Evolutionary conservation across 2,113 vertebrate genomes (phyloP).

Genomic region (Hippoglossus stenolepis): DNA sequence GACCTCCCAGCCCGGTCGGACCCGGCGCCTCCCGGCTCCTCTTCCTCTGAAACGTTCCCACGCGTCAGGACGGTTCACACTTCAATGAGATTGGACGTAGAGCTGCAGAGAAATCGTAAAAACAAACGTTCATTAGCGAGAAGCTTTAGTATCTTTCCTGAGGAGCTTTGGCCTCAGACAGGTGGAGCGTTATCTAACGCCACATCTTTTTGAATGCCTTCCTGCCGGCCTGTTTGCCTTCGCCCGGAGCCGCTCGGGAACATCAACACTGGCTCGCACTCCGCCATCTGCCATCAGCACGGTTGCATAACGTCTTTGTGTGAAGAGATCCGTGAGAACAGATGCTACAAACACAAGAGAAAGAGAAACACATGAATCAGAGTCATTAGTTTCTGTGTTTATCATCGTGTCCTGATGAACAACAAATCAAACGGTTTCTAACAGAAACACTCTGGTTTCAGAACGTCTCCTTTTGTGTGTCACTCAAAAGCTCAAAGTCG

Average conservation of each 20-base stretch:
- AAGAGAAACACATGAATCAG: neutral
- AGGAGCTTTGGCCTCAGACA: constrained; percentile 26
- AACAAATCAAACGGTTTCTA: no score
- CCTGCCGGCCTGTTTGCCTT: constrained; percentile 26
- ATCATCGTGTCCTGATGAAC: no score
- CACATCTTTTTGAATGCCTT: constrained; percentile 18
- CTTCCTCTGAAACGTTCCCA: constrained; percentile 31
- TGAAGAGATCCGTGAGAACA: neutral
- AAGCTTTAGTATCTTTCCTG: constrained; percentile 21
- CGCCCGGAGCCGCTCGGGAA: neutral
- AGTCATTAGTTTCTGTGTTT: neutral
- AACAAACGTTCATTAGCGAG: constrained; percentile 47
- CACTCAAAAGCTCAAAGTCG: no score
- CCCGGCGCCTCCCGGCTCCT: neutral
- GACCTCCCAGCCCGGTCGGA: no score
- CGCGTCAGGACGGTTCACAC: neutral
- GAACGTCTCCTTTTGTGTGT: no score
- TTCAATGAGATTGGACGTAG: neutral
- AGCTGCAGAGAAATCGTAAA: constrained; percentile 12
- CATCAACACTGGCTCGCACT: constrained; percentile 10
- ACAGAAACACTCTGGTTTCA: no score
- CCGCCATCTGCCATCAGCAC: neutral
- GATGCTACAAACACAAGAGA: no score
- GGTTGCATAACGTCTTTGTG: constrained; percentile 5
- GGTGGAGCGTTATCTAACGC: constrained; percentile 44